Evolutionary conservation across 2,797 vertebrate genomes (phyloP).

Genomic region (Rallus crepitans): DNA sequence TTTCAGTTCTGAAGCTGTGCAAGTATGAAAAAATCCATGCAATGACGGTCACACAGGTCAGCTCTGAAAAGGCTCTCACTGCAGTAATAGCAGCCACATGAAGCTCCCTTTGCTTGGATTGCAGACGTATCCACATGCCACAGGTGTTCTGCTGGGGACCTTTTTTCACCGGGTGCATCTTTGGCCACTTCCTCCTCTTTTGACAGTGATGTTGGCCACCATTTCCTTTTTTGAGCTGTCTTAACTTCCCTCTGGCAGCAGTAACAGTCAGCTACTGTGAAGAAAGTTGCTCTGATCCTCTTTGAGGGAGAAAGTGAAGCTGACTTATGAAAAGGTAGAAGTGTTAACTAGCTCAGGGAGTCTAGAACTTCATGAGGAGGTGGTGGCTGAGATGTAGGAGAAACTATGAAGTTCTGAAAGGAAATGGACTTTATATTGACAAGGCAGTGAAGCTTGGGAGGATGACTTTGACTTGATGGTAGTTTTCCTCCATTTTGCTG

Average conservation of each 20-base stretch:
- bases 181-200: neutral
- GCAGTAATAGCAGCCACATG: neutral
- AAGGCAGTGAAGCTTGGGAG: neutral
- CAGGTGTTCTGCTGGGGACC: neutral
- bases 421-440: neutral
- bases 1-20: neutral
- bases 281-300: neutral
- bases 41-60: neutral
- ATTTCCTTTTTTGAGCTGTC: neutral
- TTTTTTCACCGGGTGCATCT: neutral
- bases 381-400: rapidly evolving
- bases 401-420: neutral
- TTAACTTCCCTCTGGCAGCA: neutral
- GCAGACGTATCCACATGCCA: neutral
- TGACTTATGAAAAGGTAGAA: neutral
- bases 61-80: neutral
- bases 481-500: neutral
- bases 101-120: neutral
- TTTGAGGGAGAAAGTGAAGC: neutral
- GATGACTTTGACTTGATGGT: neutral
- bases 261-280: neutral
- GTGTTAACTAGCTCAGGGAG: neutral
- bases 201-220: rapidly evolving
- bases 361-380: neutral
- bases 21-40: neutral